Percentiles rank a stretch among this genome's conserved stretches.
Evolutionary conservation across 2,113 vertebrate genomes (phyloP).

Genomic region (Psammodynastes pulverulentus): DNA sequence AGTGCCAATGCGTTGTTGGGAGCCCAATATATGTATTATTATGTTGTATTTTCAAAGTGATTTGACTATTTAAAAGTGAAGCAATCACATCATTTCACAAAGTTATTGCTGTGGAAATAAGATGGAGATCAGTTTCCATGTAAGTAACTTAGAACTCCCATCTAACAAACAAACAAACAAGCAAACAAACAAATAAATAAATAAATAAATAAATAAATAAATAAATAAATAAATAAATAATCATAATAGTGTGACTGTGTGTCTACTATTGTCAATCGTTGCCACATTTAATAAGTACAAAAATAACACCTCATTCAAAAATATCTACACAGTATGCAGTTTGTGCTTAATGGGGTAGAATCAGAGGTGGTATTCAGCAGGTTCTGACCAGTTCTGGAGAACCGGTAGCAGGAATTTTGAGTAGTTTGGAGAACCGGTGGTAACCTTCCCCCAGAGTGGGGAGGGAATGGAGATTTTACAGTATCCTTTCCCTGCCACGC

Average conservation of each 20-base stretch:
- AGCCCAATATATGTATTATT: neutral
- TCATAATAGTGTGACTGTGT: neutral
- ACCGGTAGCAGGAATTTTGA: too few species aligned
- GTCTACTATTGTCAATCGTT: neutral
- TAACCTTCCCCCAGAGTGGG: too few species aligned
- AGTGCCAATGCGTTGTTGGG: neutral
- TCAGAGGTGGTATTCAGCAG: too few species aligned
- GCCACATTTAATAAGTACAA: neutral
- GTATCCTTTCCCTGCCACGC: too few species aligned
- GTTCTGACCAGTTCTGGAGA: too few species aligned
- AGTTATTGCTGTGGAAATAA: neutral
- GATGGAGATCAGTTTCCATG: neutral
- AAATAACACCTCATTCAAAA: neutral
- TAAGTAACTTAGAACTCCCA: neutral
- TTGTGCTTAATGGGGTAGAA: neutral
- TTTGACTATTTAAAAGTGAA: neutral
- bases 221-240: too few species aligned
- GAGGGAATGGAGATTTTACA: too few species aligned
- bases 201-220: too few species aligned
- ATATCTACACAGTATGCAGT: neutral
- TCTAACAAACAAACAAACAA: too few species aligned
- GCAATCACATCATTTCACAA: neutral
- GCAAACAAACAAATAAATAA: too few species aligned
- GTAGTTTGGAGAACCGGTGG: too few species aligned
- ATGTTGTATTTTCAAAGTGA: neutral